Evolutionary conservation across 2,888 invertebrate species (phyloP).

Genomic region (Synanthedon vespiformis): DNA sequence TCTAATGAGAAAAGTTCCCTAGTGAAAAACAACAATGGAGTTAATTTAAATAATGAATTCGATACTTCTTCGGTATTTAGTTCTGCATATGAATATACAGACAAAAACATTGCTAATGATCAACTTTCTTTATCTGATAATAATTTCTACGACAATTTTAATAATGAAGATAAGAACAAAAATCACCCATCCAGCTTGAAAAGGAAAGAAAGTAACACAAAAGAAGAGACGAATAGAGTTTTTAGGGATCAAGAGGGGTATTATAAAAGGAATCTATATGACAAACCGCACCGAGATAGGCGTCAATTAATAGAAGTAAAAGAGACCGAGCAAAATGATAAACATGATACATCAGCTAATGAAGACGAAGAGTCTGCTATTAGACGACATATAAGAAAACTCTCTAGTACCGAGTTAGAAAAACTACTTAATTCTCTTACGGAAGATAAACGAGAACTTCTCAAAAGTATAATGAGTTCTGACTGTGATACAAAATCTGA

Average conservation of each 20-base stretch:
- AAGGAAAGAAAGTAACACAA: neutral
- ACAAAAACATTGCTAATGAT: neutral
- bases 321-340: constrained; percentile 9
- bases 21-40: neutral
- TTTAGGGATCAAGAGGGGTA: neutral
- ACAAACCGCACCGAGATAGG: constrained; percentile 28
- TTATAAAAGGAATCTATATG: constrained; percentile 13
- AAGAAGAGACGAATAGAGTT: neutral
- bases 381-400: constrained; percentile 47
- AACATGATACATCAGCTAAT: constrained; percentile 11
- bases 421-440: constrained; percentile 47
- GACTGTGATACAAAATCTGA: constrained; percentile 18
- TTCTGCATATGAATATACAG: neutral
- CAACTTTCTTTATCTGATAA: neutral
- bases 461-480: constrained; percentile 46
- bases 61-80: neutral
- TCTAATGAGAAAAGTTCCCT: neutral
- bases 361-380: constrained; percentile 51
- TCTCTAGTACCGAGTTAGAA: constrained; percentile 45
- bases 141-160: neutral
- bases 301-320: constrained; percentile 17
- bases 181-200: neutral
- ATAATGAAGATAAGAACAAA: neutral
- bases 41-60: neutral
- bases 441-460: constrained; percentile 44